Percentiles rank a stretch among this genome's conserved stretches.
These are phyloP conservation scores for Lepus timidus DNA, from an alignment of 2,113 vertebrate species.

Conservation along the genomic window DNA sequence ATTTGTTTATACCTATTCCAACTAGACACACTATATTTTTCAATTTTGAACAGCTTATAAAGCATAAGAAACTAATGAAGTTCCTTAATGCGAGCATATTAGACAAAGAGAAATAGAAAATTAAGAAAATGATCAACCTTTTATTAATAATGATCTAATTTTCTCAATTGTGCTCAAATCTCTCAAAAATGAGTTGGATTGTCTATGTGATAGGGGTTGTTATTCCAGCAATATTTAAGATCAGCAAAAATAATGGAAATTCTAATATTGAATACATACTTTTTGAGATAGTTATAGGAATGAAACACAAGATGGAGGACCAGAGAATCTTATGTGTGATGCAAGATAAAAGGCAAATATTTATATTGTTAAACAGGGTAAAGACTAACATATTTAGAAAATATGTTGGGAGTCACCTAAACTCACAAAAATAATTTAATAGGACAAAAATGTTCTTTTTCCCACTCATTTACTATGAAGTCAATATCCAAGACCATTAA, in stretches of 20 bases:
- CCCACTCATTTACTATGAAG: background rate
- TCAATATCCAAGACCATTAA: background rate
- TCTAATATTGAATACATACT: background rate
- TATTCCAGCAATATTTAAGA: background rate
- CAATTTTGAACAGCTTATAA: background rate
- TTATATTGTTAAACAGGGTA: background rate
- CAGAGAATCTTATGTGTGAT: background rate
- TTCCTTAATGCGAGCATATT: background rate
- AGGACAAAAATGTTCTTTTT: background rate
- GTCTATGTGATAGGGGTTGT: background rate
- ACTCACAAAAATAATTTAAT: background rate
- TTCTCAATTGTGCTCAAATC: background rate
- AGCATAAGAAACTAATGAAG: conserved; percentile 1
- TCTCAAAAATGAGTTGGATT: background rate
- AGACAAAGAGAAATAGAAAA: background rate
- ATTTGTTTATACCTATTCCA: background rate
- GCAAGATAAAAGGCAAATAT: background rate
- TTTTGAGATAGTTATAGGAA: background rate
- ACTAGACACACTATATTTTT: background rate
- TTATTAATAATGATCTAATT: background rate
- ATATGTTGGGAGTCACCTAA: background rate
- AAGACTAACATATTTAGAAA: background rate
- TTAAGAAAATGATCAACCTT: background rate
- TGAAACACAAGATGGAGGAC: background rate
- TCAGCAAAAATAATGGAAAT: conserved; percentile 15